Conservation (phyloP, 2,888 invertebrate species). For the Hirtodrosophila confusa region DNA sequence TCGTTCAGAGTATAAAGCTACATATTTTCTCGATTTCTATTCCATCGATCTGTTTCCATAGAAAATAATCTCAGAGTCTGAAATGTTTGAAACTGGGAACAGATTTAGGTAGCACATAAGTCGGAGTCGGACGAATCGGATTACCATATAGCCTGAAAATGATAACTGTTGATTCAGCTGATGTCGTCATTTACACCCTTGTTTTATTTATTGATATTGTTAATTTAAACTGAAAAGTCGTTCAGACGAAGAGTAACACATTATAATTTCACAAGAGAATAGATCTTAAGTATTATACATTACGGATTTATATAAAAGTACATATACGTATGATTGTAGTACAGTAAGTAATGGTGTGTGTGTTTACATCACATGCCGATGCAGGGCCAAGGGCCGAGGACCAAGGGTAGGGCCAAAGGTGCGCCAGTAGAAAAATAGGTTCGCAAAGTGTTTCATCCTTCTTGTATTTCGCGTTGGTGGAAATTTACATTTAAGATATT, state of each 20-base stretch:
- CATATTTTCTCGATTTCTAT: too few relatives aligned
- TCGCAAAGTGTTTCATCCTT: conserved; percentile 37
- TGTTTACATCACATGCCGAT: conserved; percentile 51
- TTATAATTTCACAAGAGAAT: conserved; percentile 69
- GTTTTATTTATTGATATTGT: conserved; percentile 49
- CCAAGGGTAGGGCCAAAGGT: not conserved
- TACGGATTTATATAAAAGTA: conserved; percentile 50
- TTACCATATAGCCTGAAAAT: too few relatives aligned
- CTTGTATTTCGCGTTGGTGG: conserved; percentile 37
- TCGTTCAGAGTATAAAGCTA: too few relatives aligned
- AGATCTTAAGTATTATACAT: conserved; percentile 65
- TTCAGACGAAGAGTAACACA: conserved; percentile 62
- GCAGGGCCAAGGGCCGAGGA: conserved; percentile 2
- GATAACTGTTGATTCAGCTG: conserved; percentile 1
- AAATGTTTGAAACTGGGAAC: too few relatives aligned
- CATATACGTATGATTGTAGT: conserved; percentile 21
- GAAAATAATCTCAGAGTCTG: too few relatives aligned
- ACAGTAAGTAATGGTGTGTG: conserved; percentile 50
- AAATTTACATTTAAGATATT: conserved; percentile 65
- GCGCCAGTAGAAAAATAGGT: conserved; percentile 37
- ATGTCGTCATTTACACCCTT: conserved; percentile 21
- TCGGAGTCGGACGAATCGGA: too few relatives aligned
- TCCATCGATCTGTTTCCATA: too few relatives aligned
- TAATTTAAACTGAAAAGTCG: conserved; percentile 57
- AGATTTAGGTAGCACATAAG: too few relatives aligned